phyloP scores from a whole-genome alignment of 2,888 invertebrate species.

The Abrostola triplasia region DNA sequence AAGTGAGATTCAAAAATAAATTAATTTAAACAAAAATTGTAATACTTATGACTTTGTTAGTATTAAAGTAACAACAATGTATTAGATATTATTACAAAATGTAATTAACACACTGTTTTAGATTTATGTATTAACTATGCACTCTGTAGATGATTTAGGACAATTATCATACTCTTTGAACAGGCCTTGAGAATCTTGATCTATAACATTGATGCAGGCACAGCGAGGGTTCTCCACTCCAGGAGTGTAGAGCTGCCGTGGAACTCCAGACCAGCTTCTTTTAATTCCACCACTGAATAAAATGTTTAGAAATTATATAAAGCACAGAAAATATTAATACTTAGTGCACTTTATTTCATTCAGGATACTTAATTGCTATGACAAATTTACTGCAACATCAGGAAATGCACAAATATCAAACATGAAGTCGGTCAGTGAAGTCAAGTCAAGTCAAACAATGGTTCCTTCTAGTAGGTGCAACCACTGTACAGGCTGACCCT shows the following conservation, averaged over 20 bases:
- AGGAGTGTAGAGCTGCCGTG: constrained; percentile 93
- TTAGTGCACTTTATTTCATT: no score
- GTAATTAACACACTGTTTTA: neutral
- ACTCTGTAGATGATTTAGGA: constrained; percentile 86
- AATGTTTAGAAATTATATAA: constrained; percentile 23
- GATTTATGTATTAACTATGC: constrained; percentile 65
- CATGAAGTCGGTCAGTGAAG: no score
- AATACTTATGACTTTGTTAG: no score
- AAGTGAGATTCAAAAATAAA: no score
- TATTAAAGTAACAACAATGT: no score
- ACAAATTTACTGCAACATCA: no score
- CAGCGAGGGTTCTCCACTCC: constrained; percentile 92
- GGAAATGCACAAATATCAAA: no score
- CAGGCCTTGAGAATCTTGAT: constrained; percentile 80
- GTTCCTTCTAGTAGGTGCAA: no score
- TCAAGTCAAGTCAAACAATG: no score
- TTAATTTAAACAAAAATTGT: no score
- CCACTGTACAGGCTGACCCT: no score
- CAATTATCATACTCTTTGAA: constrained; percentile 91
- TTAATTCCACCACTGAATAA: constrained; percentile 95
- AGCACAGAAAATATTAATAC: neutral
- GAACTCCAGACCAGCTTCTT: constrained; percentile 96
- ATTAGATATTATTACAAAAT: neutral
- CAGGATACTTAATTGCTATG: no score
- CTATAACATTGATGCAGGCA: constrained; percentile 91